phyloP scores from a whole-genome alignment of 2,113 vertebrate genomes.

The Chamaea fasciata region DNA sequence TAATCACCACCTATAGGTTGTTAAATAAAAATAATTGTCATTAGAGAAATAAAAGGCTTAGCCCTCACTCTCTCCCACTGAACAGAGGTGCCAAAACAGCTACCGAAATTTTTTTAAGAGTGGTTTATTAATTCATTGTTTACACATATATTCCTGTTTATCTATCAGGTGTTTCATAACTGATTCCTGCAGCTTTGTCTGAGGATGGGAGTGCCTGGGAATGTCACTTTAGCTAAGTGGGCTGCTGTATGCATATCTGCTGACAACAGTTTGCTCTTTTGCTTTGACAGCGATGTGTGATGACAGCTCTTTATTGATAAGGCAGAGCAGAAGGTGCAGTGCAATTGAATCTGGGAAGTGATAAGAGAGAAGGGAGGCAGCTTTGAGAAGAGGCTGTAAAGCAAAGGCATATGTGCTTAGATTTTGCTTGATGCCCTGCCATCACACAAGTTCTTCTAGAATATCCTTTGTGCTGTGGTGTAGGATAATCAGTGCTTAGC shows the following conservation, averaged over 20 bases:
- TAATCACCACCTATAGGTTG: background rate
- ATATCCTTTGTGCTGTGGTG: background rate
- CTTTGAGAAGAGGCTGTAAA: constrained; percentile 7
- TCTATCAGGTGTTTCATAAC: background rate
- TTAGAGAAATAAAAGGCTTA: background rate
- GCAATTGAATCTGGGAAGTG: constrained; percentile 23
- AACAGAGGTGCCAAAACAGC: background rate
- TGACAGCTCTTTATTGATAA: constrained; percentile 55
- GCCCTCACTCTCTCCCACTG: background rate
- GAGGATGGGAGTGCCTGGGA: background rate
- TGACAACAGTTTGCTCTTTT: constrained; percentile 54
- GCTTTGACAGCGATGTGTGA: constrained; percentile 46
- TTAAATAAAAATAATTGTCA: background rate
- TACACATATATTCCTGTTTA: background rate
- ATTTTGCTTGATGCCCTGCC: constrained; percentile 23
- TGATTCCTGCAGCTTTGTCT: background rate
- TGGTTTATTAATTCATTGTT: background rate
- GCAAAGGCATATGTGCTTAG: background rate
- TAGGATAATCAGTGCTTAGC: background rate
- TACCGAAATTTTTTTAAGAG: background rate
- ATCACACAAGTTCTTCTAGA: background rate
- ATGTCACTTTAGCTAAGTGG: background rate
- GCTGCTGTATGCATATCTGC: constrained; percentile 18
- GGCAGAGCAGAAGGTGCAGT: constrained; percentile 53
- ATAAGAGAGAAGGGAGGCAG: constrained; percentile 28